These are phyloP conservation scores for Melanostoma scalare DNA, from an alignment of 2,888 invertebrate species.

Conservation along the genomic window DNA sequence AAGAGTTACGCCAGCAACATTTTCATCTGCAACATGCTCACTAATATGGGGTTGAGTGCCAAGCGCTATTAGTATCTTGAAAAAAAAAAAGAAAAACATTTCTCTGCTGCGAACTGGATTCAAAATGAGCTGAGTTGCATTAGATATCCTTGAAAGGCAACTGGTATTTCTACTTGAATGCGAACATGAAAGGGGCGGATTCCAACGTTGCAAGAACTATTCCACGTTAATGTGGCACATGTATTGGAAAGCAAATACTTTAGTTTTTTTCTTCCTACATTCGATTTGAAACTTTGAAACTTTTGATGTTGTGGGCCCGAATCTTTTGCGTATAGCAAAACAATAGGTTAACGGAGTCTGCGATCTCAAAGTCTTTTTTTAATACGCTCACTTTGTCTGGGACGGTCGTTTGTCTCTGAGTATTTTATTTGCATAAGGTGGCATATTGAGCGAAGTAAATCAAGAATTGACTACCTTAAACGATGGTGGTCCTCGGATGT, in stretches of 20 bases:
- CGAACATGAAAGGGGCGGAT: constrained; percentile 65
- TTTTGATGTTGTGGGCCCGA: not conserved
- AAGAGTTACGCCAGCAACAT: too few relatives aligned
- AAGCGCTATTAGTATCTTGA: constrained; percentile 3
- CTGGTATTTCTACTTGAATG: constrained; percentile 19
- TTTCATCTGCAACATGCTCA: too few relatives aligned
- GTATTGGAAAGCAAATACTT: constrained; percentile 43
- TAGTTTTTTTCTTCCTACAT: constrained; percentile 30
- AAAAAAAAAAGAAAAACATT: constrained; percentile 31
- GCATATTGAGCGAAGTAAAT: constrained; percentile 66
- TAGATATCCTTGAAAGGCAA: constrained; percentile 19
- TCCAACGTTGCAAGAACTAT: constrained; percentile 40
- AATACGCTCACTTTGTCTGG: too few relatives aligned
- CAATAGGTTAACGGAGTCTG: constrained; percentile 49
- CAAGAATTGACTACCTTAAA: constrained; percentile 51
- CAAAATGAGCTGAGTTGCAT: constrained; percentile 39
- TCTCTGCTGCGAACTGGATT: constrained; percentile 5
- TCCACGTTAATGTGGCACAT: constrained; percentile 44
- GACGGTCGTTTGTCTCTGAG: constrained; percentile 60
- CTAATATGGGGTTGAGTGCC: too few relatives aligned
- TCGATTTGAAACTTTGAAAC: constrained; percentile 32
- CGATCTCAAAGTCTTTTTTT: too few relatives aligned
- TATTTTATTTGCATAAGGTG: constrained; percentile 66
- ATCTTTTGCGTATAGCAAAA: constrained; percentile 45
- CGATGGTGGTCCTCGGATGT: constrained; percentile 56